phyloP scores from a whole-genome alignment of 2,113 vertebrate species.

The Picathartes gymnocephalus region DNA sequence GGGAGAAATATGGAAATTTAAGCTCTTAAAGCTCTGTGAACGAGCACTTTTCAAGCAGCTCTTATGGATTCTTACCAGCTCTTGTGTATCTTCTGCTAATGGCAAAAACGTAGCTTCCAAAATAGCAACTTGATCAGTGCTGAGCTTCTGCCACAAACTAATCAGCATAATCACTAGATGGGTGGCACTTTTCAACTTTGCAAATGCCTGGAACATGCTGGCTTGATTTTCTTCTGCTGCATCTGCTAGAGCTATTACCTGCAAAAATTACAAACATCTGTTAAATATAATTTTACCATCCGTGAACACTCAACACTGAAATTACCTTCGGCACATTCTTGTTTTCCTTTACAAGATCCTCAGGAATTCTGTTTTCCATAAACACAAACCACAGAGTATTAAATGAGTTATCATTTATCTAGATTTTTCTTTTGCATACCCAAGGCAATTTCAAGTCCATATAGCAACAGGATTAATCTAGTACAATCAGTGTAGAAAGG shows the following conservation, averaged over 20 bases:
- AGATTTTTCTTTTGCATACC: not conserved
- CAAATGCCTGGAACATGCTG: constrained; percentile 80
- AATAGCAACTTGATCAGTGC: constrained; percentile 80
- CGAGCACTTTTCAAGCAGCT: not conserved
- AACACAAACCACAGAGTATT: constrained; percentile 34
- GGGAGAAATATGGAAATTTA: not conserved
- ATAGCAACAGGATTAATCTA: constrained; percentile 2
- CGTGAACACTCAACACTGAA: not conserved
- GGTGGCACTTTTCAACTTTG: constrained; percentile 83
- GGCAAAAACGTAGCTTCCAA: constrained; percentile 89
- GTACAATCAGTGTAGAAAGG: not conserved
- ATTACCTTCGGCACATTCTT: constrained; percentile 30
- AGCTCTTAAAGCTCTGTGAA: not conserved
- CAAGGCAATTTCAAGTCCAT: constrained; percentile 41
- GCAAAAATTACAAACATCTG: constrained; percentile 53
- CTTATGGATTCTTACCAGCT: constrained; percentile 79
- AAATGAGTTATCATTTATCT: constrained; percentile 40
- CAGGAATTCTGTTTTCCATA: constrained; percentile 57
- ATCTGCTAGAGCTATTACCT: constrained; percentile 92
- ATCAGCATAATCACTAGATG: constrained; percentile 87
- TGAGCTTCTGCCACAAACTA: constrained; percentile 88
- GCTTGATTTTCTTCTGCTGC: constrained; percentile 84
- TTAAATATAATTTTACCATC: constrained; percentile 52
- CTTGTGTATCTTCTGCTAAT: constrained; percentile 83
- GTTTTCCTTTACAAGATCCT: constrained; percentile 52